A percentile compares a stretch with the other conserved stretches of the same genome.
Conservation (phyloP, 2,888 invertebrate genomes). For the Choristoneura rosaceana region DNA sequence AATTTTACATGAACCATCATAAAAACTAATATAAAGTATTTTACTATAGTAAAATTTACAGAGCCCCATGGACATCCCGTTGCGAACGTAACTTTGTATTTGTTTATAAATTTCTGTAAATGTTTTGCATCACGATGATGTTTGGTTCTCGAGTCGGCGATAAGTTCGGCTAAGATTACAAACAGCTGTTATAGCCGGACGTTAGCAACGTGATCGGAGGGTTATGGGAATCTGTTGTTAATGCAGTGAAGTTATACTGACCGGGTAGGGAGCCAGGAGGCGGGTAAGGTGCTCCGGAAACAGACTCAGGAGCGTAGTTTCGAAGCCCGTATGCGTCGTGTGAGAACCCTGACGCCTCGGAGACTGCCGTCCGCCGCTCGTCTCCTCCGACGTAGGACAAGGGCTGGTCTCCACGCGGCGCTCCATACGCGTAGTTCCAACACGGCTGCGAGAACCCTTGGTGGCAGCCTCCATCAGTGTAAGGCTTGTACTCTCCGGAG, state of each 20-base stretch:
- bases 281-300: conserved; percentile 91
- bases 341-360: conserved; percentile 87
- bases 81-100: conserved; percentile 49
- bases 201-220: conserved; percentile 67
- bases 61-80: conserved; percentile 43
- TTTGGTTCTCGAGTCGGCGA: conserved; percentile 64
- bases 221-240: conserved; percentile 50
- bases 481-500: conserved; percentile 87
- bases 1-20: conserved; percentile 5
- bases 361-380: conserved; percentile 88
- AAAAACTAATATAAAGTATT: conserved; percentile 13
- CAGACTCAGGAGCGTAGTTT: conserved; percentile 90
- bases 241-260: conserved; percentile 65
- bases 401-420: conserved; percentile 87
- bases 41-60: conserved; percentile 41
- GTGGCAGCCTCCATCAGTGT: conserved; percentile 86
- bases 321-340: conserved; percentile 91
- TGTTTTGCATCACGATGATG: conserved; percentile 67
- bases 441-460: conserved; percentile 90
- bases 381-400: conserved; percentile 90
- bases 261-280: conserved; percentile 89
- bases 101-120: conserved; percentile 78
- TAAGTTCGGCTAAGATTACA: conserved; percentile 76
- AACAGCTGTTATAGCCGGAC: conserved; percentile 68
- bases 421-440: conserved; percentile 89